A percentile compares a stretch with the other conserved stretches of the same genome.
These are phyloP conservation scores for Drosophila cardini DNA, from an alignment of 1,140 invertebrate genomes.

Conservation along the genomic window DNA sequence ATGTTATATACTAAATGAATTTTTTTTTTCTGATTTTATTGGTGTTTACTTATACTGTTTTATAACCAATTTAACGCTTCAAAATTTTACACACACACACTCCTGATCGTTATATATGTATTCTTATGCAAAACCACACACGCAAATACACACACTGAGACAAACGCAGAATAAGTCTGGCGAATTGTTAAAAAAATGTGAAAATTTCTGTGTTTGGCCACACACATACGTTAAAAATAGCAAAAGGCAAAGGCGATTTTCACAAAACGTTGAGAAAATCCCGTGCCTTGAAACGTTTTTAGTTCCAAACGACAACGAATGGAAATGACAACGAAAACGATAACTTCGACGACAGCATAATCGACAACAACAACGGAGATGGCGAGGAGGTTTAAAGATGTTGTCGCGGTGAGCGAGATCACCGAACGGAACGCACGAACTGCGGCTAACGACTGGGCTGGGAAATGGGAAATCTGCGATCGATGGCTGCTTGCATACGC, in stretches of 20 bases:
- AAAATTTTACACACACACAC: constrained; percentile 71
- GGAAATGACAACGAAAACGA: constrained; percentile 25
- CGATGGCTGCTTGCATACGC: constrained; percentile 4
- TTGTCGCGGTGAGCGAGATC: constrained; percentile 21
- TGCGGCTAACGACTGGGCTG: constrained; percentile 62
- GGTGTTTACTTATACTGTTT: constrained; percentile 57
- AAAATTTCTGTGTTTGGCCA: constrained; percentile 56
- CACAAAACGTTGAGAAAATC: constrained; percentile 57
- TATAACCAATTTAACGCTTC: constrained; percentile 72
- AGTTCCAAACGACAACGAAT: constrained; percentile 55
- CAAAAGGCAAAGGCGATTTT: constrained; percentile 52
- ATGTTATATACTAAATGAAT: constrained; percentile 1
- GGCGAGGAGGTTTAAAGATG: constrained; percentile 3
- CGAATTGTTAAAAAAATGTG: constrained; percentile 66
- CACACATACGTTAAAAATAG: constrained; percentile 76
- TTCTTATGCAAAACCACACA: constrained; percentile 18
- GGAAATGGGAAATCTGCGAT: constrained; percentile 35
- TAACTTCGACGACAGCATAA: constrained; percentile 21
- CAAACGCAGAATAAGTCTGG: constrained; percentile 56
- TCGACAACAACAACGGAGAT: constrained; percentile 30
- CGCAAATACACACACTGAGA: constrained; percentile 37
- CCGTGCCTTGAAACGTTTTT: constrained; percentile 71
- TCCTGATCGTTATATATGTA: constrained; percentile 12
- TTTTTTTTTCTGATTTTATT: constrained; percentile 24
- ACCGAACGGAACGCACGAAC: constrained; percentile 66